Evolutionary conservation across 2,113 vertebrate species (phyloP).

Genomic region (Dolichotis patagonum): DNA sequence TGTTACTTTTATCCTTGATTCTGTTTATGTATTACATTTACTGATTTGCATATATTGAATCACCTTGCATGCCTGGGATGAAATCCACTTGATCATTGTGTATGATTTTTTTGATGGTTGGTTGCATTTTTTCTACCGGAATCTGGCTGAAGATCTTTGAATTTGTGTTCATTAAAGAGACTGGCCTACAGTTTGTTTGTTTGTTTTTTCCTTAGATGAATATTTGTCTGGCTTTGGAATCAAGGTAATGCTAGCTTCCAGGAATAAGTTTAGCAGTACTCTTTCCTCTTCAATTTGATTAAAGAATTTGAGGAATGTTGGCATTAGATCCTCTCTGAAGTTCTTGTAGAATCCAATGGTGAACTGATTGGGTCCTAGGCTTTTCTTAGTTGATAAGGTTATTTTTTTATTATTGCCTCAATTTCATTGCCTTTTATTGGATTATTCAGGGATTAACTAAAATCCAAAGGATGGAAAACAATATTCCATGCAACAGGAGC

Average conservation of each 20-base stretch:
- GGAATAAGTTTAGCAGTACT: neutral
- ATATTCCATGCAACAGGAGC: neutral
- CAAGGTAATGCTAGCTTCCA: neutral
- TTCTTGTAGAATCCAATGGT: neutral
- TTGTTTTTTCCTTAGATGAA: neutral
- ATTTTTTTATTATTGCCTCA: neutral
- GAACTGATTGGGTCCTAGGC: neutral
- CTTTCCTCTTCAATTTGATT: neutral
- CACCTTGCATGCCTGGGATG: neutral
- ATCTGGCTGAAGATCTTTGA: neutral
- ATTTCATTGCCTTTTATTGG: neutral
- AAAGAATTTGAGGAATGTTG: neutral
- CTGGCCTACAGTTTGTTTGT: neutral
- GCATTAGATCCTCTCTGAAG: neutral
- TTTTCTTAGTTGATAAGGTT: neutral
- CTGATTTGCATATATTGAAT: neutral
- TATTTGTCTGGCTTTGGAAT: neutral
- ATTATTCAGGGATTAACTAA: neutral
- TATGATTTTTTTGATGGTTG: neutral
- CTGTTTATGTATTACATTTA: neutral
- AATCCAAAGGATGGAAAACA: neutral
- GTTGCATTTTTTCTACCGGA: neutral
- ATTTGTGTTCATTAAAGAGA: neutral
- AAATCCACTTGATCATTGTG: neutral
- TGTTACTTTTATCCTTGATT: neutral